Percentiles rank a stretch among this genome's conserved stretches.
These are phyloP conservation scores for Smithornis capensis DNA, from an alignment of 2,113 vertebrate species.

Conservation along the genomic window DNA sequence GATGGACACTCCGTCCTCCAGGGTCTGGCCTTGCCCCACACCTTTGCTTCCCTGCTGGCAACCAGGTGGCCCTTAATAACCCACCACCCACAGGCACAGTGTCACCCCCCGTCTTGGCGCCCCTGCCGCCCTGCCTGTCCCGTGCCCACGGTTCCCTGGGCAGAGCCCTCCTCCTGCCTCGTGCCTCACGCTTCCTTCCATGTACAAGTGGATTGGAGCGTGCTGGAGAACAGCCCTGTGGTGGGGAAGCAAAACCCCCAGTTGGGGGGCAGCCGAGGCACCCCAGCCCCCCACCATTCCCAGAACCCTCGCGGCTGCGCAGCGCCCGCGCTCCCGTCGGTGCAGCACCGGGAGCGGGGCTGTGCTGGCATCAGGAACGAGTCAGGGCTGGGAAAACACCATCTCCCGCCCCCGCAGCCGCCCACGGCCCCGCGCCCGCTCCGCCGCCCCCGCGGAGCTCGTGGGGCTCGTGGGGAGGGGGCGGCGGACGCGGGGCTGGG, in stretches of 20 bases:
- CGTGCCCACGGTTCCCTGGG: fast-evolving
- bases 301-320: fast-evolving
- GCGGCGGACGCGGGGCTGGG: background rate
- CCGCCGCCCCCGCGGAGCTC: background rate
- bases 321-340: fast-evolving
- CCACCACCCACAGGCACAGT: background rate
- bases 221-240: background rate
- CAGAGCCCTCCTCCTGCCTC: background rate
- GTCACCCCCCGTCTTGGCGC: fast-evolving
- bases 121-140: background rate
- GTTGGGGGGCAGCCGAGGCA: background rate
- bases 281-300: background rate
- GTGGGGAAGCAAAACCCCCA: background rate
- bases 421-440: background rate
- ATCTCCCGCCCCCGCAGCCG: background rate
- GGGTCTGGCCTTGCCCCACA: background rate
- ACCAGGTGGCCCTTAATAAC: background rate
- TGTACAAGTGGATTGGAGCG: fast-evolving
- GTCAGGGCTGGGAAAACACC: conserved; percentile 40
- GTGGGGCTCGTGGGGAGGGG: background rate
- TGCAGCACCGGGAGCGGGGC: background rate
- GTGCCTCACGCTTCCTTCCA: background rate
- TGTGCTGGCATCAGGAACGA: background rate
- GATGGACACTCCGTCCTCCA: fast-evolving
- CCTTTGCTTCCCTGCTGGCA: background rate